Evolutionary conservation across 2,888 invertebrate species (phyloP).

Genomic region (Mongoloraphidia duomilia): DNA sequence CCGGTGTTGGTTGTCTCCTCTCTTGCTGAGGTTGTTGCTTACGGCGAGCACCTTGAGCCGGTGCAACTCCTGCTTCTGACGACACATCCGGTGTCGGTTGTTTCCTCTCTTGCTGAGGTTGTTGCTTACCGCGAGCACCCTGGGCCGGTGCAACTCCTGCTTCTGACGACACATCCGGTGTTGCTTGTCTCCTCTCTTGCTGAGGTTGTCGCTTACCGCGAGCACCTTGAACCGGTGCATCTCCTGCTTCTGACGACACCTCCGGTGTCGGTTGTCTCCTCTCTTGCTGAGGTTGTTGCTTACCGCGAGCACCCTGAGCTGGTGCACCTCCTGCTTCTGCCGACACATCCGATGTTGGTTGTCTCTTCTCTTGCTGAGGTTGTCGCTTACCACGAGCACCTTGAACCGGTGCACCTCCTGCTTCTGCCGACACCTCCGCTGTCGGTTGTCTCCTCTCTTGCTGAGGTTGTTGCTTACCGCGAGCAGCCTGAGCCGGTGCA

Average conservation of each 20-base stretch:
- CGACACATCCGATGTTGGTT: not conserved
- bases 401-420: no score
- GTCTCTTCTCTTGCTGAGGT: not conserved
- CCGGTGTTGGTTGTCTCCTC: not conserved
- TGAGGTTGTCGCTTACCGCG: no score
- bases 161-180: no score
- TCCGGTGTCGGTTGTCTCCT: no score
- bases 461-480: no score
- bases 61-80: not conserved
- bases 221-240: no score
- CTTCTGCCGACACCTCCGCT: no score
- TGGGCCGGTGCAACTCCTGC: not conserved
- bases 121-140: not conserved
- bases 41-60: not conserved
- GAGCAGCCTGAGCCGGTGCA: no score
- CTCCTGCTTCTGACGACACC: no score
- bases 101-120: not conserved
- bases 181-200: no score
- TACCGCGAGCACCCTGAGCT: conserved; percentile 1
- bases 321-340: not conserved
- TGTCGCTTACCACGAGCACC: not conserved
- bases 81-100: not conserved
- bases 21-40: not conserved
- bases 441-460: no score
- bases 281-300: not conserved